These are phyloP conservation scores for Cantharis rufa DNA, from an alignment of 2,888 invertebrate genomes.

Conservation along the genomic window DNA sequence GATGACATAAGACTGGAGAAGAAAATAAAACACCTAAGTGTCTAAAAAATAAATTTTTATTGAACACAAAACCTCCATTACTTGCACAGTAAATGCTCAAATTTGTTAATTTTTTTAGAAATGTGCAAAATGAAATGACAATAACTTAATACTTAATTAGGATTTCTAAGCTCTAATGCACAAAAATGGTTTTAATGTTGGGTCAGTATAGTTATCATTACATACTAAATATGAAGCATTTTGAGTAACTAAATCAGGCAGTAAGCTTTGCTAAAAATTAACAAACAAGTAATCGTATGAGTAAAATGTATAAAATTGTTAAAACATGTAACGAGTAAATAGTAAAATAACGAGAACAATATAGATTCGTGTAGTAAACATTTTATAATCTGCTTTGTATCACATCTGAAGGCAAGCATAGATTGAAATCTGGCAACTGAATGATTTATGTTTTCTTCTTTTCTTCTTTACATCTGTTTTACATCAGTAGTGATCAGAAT, in stretches of 20 bases:
- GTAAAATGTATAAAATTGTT: slow-evolving; percentile 23
- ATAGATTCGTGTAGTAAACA: neutral
- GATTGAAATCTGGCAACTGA: neutral
- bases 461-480: neutral
- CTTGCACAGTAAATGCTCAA: slow-evolving; percentile 7
- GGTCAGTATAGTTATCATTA: neutral
- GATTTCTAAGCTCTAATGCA: neutral
- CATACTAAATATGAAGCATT: neutral
- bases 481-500: slow-evolving; percentile 58
- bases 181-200: neutral
- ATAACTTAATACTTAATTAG: neutral
- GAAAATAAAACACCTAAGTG: neutral
- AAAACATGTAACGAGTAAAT: slow-evolving; percentile 8
- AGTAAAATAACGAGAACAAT: slow-evolving; percentile 11
- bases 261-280: neutral
- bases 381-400: slow-evolving; percentile 8
- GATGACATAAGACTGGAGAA: too few relatives aligned
- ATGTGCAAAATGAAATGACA: neutral
- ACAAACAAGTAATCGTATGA: neutral
- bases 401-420: slow-evolving; percentile 11
- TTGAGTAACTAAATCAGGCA: neutral
- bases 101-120: slow-evolving; percentile 8
- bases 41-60: slow-evolving; percentile 15
- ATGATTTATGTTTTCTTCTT: neutral
- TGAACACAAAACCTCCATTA: slow-evolving; percentile 5